A percentile compares a stretch with the other conserved stretches of the same genome.
Evolutionary conservation across 2,888 invertebrate genomes (phyloP).

Genomic region (Oscheius onirici): DNA sequence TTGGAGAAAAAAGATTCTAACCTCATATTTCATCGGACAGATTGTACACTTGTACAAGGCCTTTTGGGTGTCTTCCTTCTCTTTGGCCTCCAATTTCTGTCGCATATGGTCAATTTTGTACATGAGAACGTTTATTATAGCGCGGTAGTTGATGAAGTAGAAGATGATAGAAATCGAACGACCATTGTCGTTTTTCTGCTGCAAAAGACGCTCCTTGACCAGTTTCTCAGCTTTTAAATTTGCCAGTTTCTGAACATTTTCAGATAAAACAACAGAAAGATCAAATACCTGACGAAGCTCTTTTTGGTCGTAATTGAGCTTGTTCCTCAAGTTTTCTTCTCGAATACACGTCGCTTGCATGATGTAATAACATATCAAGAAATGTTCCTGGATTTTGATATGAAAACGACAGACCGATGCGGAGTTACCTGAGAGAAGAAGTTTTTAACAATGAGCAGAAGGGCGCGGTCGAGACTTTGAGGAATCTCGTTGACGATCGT

Average conservation of each 20-base stretch:
- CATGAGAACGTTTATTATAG: slow-evolving; percentile 69
- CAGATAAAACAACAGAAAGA: background rate
- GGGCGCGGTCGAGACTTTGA: slow-evolving; percentile 42
- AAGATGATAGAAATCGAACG: slow-evolving; percentile 56
- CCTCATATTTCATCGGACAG: slow-evolving; percentile 58
- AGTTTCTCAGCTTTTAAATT: slow-evolving; percentile 66
- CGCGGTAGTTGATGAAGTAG: slow-evolving; percentile 71
- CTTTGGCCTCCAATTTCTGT: slow-evolving; percentile 65
- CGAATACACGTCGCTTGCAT: slow-evolving; percentile 66
- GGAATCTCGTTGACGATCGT: slow-evolving; percentile 51
- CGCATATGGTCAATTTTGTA: slow-evolving; percentile 72
- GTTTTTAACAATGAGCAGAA: slow-evolving; percentile 56
- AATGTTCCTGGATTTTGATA: slow-evolving; percentile 59
- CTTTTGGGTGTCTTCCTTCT: slow-evolving; percentile 64
- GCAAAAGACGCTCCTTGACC: slow-evolving; percentile 64
- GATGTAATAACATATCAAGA: slow-evolving; percentile 67
- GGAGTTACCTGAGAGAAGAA: slow-evolving; percentile 40
- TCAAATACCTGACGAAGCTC: slow-evolving; percentile 53
- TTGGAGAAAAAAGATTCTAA: background rate
- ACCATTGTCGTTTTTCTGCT: slow-evolving; percentile 55
- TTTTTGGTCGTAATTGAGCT: slow-evolving; percentile 65
- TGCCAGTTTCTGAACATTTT: slow-evolving; percentile 44
- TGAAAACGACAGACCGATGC: slow-evolving; percentile 33
- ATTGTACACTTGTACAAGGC: slow-evolving; percentile 63
- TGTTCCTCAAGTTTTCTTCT: slow-evolving; percentile 65